A percentile compares a stretch with the other conserved stretches of the same genome.
phyloP scores from a whole-genome alignment of 2,888 invertebrate species.

The Eupithecia inturbata region DNA sequence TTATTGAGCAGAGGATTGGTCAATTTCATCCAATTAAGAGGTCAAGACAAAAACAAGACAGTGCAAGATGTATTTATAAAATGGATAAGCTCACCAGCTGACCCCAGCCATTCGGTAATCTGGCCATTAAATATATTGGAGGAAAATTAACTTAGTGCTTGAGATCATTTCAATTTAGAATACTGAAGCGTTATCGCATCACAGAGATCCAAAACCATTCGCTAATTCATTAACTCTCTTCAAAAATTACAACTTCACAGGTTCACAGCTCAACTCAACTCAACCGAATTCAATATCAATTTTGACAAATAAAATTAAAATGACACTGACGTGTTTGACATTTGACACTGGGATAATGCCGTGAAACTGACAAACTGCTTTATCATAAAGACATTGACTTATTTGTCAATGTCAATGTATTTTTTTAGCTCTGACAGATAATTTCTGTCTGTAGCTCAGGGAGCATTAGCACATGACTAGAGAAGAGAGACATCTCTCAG shows the following conservation, averaged over 20 bases:
- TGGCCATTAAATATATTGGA: constrained; percentile 77
- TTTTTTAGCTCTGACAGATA: not conserved
- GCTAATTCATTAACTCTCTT: constrained; percentile 12
- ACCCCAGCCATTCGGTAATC: constrained; percentile 84
- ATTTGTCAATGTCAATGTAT: not conserved
- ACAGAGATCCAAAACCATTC: constrained; percentile 24
- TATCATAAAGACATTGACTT: no score
- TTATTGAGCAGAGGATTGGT: constrained; percentile 59
- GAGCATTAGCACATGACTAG: no score
- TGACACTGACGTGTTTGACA: not conserved
- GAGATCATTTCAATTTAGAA: constrained; percentile 56
- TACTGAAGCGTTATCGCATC: constrained; percentile 47
- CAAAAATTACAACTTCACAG: constrained; percentile 19
- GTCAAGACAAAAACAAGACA: constrained; percentile 68
- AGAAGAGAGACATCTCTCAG: no score
- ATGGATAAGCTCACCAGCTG: constrained; percentile 74
- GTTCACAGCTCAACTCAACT: no score
- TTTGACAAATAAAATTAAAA: constrained; percentile 9
- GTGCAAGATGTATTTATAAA: constrained; percentile 58
- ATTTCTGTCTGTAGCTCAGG: no score
- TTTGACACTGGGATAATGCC: not conserved
- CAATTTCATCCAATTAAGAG: constrained; percentile 68
- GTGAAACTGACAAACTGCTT: not conserved
- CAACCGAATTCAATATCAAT: constrained; percentile 15
- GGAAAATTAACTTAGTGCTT: constrained; percentile 57